phyloP scores from a whole-genome alignment of 2,888 invertebrate genomes.

The Pristionchus japonicus region DNA sequence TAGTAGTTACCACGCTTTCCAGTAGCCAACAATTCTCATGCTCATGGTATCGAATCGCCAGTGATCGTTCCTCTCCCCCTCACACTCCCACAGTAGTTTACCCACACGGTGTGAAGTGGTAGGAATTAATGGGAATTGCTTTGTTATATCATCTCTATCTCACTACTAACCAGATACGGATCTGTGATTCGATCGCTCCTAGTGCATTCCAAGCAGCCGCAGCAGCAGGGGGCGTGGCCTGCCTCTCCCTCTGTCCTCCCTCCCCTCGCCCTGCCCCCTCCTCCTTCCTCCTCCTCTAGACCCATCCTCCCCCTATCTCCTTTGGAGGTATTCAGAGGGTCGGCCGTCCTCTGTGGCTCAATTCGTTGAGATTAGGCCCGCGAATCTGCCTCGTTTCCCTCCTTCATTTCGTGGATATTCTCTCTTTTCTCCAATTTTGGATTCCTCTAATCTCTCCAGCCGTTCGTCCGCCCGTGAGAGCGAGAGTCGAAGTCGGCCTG shows the following conservation, averaged over 20 bases:
- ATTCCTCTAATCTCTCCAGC: too few species aligned
- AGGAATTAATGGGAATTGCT: background rate
- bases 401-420: constrained; percentile 35
- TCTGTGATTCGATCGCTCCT: background rate
- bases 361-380: constrained; percentile 52
- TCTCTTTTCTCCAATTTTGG: background rate
- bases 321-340: constrained; percentile 49
- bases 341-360: constrained; percentile 15
- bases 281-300: constrained; percentile 4
- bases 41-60: too few species aligned
- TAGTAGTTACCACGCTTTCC: too few species aligned
- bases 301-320: constrained; percentile 47
- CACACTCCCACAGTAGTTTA: background rate
- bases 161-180: background rate
- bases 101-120: background rate
- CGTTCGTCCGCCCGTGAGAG: constrained; percentile 3
- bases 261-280: background rate
- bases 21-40: too few species aligned
- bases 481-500: too few species aligned
- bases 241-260: background rate
- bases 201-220: background rate
- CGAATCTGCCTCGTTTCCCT: background rate
- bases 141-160: background rate
- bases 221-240: background rate
- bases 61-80: background rate